Conservation (phyloP, 1,140 invertebrate genomes). For the Gonatopus flavifemur region DNA sequence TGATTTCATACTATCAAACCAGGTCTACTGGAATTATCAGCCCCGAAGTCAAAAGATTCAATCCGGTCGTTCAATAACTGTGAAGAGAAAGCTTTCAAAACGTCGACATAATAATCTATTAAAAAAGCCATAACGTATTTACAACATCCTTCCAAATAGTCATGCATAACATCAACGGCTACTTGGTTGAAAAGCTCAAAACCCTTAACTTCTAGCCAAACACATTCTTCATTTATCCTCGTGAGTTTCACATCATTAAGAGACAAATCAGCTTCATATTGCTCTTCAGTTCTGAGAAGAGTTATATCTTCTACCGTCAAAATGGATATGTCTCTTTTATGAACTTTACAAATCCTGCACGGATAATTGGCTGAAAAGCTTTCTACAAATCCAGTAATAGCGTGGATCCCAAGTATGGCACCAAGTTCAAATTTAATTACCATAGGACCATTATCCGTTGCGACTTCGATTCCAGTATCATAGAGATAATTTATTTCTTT, state of each 20-base stretch:
- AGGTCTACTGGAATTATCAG: not conserved
- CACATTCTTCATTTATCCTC: constrained; percentile 11
- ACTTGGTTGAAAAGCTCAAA: not conserved
- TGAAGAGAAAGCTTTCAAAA: not conserved
- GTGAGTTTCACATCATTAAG: not conserved
- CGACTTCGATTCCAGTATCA: constrained; percentile 10
- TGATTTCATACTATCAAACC: not conserved
- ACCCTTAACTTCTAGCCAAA: not conserved
- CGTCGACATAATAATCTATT: not conserved
- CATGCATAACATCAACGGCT: no score
- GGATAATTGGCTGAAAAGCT: constrained; percentile 11
- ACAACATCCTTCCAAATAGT: not conserved
- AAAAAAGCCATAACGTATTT: not conserved
- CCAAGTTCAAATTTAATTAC: constrained; percentile 14
- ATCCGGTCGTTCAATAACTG: not conserved
- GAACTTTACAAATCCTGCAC: constrained; percentile 18
- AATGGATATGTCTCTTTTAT: constrained; percentile 4
- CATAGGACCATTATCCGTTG: not conserved
- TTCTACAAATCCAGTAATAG: constrained; percentile 17
- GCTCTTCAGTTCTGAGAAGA: constrained; percentile 10
- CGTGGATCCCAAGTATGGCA: constrained; percentile 14
- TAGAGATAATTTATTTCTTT: constrained; percentile 16
- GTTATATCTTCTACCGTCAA: constrained; percentile 5
- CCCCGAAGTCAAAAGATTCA: not conserved
- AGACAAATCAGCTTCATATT: constrained; percentile 11